phyloP scores from a whole-genome alignment of 2,797 vertebrate species.

The Cephalopachus bancanus region DNA sequence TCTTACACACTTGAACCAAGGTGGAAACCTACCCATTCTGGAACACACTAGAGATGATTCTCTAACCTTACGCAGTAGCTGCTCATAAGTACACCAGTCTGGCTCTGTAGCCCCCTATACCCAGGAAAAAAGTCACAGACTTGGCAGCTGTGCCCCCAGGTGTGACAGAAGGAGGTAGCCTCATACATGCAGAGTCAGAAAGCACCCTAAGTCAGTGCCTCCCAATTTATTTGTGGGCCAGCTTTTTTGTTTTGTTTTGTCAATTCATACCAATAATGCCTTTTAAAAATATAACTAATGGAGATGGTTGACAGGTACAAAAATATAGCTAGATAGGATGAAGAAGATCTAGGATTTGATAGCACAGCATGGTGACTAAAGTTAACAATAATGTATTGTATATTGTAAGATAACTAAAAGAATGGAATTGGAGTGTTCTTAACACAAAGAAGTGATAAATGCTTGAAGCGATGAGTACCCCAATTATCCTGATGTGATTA shows the following conservation, averaged over 20 bases:
- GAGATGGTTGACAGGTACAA: not conserved
- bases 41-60: not conserved
- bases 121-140: not conserved
- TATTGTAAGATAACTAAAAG: not conserved
- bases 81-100: not conserved
- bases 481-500: not conserved
- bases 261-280: not conserved
- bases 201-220: not conserved
- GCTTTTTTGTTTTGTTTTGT: not conserved
- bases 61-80: not conserved
- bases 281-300: not conserved
- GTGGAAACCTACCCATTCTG: not conserved
- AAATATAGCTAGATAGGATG: not conserved
- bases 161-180: not conserved
- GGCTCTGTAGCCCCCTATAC: not conserved
- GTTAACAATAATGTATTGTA: not conserved
- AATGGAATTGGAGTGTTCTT: not conserved
- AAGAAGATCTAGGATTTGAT: not conserved
- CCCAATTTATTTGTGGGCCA: not conserved
- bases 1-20: not conserved
- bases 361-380: not conserved
- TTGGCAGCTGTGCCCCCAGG: fast-evolving
- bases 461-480: not conserved
- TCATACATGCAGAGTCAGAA: not conserved
- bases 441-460: not conserved